A percentile compares a stretch with the other conserved stretches of the same genome.
Evolutionary conservation across 1,140 invertebrate species (phyloP).

Genomic region (Diorhabda sublineata): DNA sequence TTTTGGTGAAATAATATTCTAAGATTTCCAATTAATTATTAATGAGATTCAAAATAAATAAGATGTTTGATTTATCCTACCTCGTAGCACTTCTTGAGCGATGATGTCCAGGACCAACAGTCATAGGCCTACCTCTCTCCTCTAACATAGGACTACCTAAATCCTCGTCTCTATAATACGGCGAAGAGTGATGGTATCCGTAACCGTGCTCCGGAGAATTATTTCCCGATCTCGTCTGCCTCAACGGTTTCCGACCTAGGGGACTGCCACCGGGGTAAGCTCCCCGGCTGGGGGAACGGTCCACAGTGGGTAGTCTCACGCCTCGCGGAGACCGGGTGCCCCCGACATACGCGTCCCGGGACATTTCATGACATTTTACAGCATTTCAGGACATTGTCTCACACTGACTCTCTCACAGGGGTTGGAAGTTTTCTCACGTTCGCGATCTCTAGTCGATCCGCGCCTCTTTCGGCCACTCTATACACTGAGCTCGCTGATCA

Average conservation of each 20-base stretch:
- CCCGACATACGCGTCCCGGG: slow-evolving; percentile 68
- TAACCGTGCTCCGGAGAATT: slow-evolving; percentile 56
- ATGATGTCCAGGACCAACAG: slow-evolving; percentile 54
- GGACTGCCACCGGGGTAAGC: slow-evolving; percentile 63
- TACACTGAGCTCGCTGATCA: slow-evolving; percentile 51
- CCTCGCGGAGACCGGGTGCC: slow-evolving; percentile 60
- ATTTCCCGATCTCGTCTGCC: slow-evolving; percentile 56
- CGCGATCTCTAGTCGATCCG: slow-evolving; percentile 38
- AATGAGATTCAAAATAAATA: too few species aligned
- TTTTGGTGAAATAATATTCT: too few species aligned
- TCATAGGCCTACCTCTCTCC: slow-evolving; percentile 61
- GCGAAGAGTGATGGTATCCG: slow-evolving; percentile 46
- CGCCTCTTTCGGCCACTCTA: slow-evolving; percentile 46
- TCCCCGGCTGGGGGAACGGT: slow-evolving; percentile 75
- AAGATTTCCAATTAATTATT: too few species aligned
- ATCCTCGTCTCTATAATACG: slow-evolving; percentile 69
- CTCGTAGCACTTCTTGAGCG: slow-evolving; percentile 59
- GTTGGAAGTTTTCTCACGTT: slow-evolving; percentile 45
- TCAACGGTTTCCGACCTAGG: slow-evolving; percentile 49
- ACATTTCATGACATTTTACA: slow-evolving; percentile 55
- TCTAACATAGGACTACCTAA: slow-evolving; percentile 66
- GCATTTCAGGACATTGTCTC: slow-evolving; percentile 47
- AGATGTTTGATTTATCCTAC: slow-evolving; percentile 4
- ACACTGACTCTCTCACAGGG: slow-evolving; percentile 49
- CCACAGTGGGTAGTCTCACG: slow-evolving; percentile 72